A percentile compares a stretch with the other conserved stretches of the same genome.
Evolutionary conservation across 1,140 invertebrate species (phyloP).

Genomic region (Eulimnadia texana): DNA sequence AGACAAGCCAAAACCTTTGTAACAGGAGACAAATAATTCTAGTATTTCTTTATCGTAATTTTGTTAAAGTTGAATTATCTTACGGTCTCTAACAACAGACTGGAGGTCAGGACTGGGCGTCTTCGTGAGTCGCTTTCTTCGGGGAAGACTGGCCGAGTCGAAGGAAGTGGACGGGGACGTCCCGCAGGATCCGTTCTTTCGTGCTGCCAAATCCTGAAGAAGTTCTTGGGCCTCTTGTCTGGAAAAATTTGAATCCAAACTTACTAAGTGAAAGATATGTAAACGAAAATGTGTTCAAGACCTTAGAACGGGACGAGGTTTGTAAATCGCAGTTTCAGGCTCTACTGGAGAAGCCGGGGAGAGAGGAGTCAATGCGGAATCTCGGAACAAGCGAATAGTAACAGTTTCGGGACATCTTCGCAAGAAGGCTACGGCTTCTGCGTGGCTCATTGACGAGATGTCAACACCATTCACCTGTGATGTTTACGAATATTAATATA

Average conservation of each 20-base stretch:
- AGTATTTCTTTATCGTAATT: too few relatives aligned
- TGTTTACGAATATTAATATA: too few relatives aligned
- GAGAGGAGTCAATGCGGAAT: conserved; percentile 58
- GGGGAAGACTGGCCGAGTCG: conserved; percentile 18
- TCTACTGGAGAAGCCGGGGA: conserved; percentile 57
- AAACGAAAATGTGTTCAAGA: conserved; percentile 24
- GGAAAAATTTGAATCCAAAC: conserved; percentile 19
- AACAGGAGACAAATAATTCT: background rate
- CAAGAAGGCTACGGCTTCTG: conserved; percentile 63
- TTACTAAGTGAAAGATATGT: background rate
- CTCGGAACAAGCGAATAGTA: conserved; percentile 54
- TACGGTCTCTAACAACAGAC: conserved; percentile 24
- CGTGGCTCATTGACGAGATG: conserved; percentile 64
- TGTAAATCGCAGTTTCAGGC: conserved; percentile 22
- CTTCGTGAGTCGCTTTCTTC: conserved; percentile 22
- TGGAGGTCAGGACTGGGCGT: conserved; percentile 24
- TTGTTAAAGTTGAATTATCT: conserved; percentile 10
- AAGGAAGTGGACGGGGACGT: conserved; percentile 22
- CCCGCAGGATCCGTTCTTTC: conserved; percentile 33
- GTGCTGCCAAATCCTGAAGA: conserved; percentile 58
- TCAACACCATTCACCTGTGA: conserved; percentile 59
- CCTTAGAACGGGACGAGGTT: conserved; percentile 43
- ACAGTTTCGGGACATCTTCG: conserved; percentile 57
- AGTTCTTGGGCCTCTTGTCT: conserved; percentile 70
- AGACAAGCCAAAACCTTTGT: background rate